These are phyloP conservation scores for Eilema sororculum DNA, from an alignment of 2,888 invertebrate genomes.

Conservation along the genomic window DNA sequence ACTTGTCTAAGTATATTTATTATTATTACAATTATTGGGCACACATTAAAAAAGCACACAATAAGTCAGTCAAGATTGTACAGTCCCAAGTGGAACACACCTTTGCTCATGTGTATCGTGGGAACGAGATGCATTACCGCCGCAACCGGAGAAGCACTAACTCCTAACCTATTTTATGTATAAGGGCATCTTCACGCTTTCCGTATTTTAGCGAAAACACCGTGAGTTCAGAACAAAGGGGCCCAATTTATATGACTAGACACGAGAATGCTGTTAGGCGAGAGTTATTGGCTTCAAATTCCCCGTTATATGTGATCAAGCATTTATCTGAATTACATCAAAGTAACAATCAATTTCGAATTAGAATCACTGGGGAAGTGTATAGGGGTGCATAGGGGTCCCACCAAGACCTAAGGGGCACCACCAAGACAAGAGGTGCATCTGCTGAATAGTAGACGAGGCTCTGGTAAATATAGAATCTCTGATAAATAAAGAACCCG, in stretches of 20 bases:
- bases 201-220: constrained; percentile 53
- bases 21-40: no score
- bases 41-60: no score
- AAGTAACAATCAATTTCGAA: constrained; percentile 17
- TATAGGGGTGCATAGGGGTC: no score
- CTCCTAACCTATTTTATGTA: constrained; percentile 68
- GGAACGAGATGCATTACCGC: constrained; percentile 72
- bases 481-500: no score
- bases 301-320: constrained; percentile 1
- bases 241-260: constrained; percentile 49
- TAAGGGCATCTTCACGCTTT: constrained; percentile 63
- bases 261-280: constrained; percentile 45
- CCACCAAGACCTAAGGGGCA: no score
- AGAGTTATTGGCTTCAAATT: constrained; percentile 31
- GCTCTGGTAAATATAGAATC: no score
- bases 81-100: constrained; percentile 52
- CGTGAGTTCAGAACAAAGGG: constrained; percentile 53
- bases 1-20: no score
- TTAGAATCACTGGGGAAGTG: not conserved
- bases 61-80: no score
- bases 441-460: no score
- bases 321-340: constrained; percentile 7
- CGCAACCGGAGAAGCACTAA: constrained; percentile 53
- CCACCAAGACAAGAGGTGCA: no score
- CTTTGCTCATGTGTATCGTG: constrained; percentile 65